phyloP scores from a whole-genome alignment of 2,113 vertebrate species.

The Boleophthalmus pectinirostris region DNA sequence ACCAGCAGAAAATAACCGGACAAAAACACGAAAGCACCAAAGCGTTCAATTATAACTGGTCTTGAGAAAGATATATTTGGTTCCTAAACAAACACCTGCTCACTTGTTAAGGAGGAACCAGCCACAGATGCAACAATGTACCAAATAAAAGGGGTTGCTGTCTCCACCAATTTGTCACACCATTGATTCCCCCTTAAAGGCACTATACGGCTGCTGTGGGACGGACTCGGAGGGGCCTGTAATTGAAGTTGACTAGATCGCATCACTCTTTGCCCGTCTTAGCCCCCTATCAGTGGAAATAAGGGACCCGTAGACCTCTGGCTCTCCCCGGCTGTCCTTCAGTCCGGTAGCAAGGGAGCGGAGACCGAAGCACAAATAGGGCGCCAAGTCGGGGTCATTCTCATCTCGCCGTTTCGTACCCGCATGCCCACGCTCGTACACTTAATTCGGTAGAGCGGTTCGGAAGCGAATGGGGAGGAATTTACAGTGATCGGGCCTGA shows the following conservation, averaged over 20 bases:
- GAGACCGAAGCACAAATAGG: slow-evolving; percentile 57
- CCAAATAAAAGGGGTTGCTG: slow-evolving; percentile 68
- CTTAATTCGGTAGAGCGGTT: slow-evolving; percentile 54
- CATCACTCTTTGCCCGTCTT: slow-evolving; percentile 58
- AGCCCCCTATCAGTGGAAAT: slow-evolving; percentile 63
- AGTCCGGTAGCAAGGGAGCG: slow-evolving; percentile 32
- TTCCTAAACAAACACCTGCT: slow-evolving; percentile 30
- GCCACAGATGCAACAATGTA: slow-evolving; percentile 50
- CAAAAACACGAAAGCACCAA: slow-evolving; percentile 59
- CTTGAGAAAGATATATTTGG: slow-evolving; percentile 35
- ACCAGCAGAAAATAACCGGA: slow-evolving; percentile 54
- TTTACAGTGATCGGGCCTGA: slow-evolving; percentile 40
- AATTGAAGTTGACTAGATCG: slow-evolving; percentile 74
- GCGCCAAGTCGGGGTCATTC: slow-evolving; percentile 56
- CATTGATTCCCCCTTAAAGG: slow-evolving; percentile 74
- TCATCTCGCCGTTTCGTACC: slow-evolving; percentile 46
- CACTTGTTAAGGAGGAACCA: slow-evolving; percentile 36
- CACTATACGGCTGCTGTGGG: slow-evolving; percentile 65
- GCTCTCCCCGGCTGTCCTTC: slow-evolving; percentile 45
- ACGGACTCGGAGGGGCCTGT: slow-evolving; percentile 59
- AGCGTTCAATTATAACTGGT: slow-evolving; percentile 64
- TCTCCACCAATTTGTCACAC: slow-evolving; percentile 75
- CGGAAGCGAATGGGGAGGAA: slow-evolving; percentile 46
- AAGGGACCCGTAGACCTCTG: slow-evolving; percentile 56
- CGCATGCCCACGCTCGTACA: slow-evolving; percentile 36